A percentile compares a stretch with the other conserved stretches of the same genome.
These are phyloP conservation scores for Hylaea fasciaria DNA, from an alignment of 2,888 invertebrate genomes.

Conservation along the genomic window DNA sequence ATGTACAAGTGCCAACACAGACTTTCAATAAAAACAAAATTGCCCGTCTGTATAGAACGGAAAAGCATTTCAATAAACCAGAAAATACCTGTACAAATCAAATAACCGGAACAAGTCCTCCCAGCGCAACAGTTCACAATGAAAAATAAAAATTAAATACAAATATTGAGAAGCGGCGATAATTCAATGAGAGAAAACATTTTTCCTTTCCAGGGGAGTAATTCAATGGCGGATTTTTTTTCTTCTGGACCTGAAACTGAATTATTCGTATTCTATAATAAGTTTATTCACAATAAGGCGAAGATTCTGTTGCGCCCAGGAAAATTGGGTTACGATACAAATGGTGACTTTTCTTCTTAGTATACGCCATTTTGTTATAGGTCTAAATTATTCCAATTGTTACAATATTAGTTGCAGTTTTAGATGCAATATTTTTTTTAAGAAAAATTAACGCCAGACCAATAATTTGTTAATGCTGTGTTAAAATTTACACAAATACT, in stretches of 20 bases:
- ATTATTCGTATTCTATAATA: slow-evolving; percentile 81
- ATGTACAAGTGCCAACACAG: not conserved
- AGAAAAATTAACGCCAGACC: too few species aligned
- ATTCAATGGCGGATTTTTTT: slow-evolving; percentile 55
- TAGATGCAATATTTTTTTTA: too few species aligned
- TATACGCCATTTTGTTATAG: not conserved
- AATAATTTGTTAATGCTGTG: too few species aligned
- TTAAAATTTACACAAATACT: too few species aligned
- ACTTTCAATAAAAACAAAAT: slow-evolving; percentile 24
- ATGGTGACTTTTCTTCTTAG: not conserved
- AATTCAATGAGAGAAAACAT: slow-evolving; percentile 72
- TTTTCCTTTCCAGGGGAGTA: slow-evolving; percentile 55
- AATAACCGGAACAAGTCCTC: slow-evolving; percentile 60
- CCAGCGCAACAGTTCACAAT: slow-evolving; percentile 60
- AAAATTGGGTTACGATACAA: slow-evolving; percentile 46
- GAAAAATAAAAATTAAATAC: slow-evolving; percentile 78
- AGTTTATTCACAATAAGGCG: slow-evolving; percentile 77
- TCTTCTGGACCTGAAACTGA: slow-evolving; percentile 66
- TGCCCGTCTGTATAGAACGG: slow-evolving; percentile 28
- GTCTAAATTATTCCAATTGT: too few species aligned
- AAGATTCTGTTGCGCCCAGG: slow-evolving; percentile 49
- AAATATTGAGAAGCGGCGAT: slow-evolving; percentile 75
- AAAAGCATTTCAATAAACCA: slow-evolving; percentile 34
- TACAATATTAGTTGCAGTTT: too few species aligned
- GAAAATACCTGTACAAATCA: slow-evolving; percentile 55